Conservation (phyloP, 2,113 vertebrate genomes). For the Amphiprion percula region DNA sequence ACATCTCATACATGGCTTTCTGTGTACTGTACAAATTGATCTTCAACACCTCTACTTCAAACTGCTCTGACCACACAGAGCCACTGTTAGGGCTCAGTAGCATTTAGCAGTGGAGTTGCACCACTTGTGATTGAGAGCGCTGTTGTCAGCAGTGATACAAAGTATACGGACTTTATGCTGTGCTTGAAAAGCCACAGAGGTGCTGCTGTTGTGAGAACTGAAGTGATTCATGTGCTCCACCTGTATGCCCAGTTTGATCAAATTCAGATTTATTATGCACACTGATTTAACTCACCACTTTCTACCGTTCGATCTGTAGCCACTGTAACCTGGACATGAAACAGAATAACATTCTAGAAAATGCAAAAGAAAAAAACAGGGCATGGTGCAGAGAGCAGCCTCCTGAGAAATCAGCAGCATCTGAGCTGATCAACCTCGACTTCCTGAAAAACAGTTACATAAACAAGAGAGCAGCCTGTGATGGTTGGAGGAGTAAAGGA, state of each 20-base stretch:
- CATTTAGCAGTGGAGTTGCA: no score
- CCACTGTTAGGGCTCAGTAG: no score
- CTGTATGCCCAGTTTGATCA: background rate
- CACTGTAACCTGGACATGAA: background rate
- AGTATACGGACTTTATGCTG: no score
- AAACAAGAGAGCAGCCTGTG: background rate
- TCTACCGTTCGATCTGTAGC: background rate
- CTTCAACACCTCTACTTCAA: no score
- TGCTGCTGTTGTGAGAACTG: no score
- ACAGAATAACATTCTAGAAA: background rate
- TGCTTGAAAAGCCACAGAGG: no score
- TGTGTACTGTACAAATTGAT: no score
- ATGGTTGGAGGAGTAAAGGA: background rate
- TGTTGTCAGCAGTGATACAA: no score
- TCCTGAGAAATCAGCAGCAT: background rate
- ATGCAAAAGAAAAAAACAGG: background rate
- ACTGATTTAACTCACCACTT: background rate
- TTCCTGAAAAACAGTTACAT: background rate
- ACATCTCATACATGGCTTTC: no score
- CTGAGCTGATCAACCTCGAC: background rate
- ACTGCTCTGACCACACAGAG: no score
- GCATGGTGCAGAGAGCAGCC: background rate
- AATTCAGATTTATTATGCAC: background rate
- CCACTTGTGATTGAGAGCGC: no score
- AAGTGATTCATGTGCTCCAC: no score